These are phyloP conservation scores for Origma solitaria DNA, from an alignment of 2,113 vertebrate genomes.

Conservation along the genomic window DNA sequence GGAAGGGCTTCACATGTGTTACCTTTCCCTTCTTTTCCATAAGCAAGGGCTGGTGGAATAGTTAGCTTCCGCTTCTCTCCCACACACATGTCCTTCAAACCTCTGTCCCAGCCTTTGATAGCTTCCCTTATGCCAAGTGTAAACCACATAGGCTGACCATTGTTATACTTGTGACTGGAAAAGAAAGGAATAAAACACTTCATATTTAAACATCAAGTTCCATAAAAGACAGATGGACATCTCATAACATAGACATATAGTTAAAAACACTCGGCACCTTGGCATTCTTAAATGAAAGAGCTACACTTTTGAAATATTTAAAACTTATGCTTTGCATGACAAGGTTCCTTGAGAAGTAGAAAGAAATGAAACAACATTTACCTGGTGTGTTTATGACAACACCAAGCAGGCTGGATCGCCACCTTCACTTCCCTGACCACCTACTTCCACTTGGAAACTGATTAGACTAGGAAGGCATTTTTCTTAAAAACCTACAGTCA, in stretches of 20 bases:
- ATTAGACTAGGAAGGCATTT: neutral
- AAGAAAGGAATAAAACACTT: neutral
- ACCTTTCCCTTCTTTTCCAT: conserved; percentile 98
- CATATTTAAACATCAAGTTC: neutral
- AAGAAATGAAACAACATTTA: neutral
- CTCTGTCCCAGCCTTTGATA: conserved; percentile 92
- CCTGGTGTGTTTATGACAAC: neutral
- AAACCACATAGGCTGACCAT: conserved; percentile 92
- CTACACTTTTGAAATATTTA: neutral
- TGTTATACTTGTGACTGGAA: conserved; percentile 83
- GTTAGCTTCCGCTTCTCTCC: conserved; percentile 90
- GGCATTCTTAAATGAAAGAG: neutral
- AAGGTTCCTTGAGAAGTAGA: neutral
- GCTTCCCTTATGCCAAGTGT: conserved; percentile 89
- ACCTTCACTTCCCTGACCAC: neutral
- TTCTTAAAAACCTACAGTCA: neutral
- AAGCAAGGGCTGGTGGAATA: conserved; percentile 85
- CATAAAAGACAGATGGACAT: neutral
- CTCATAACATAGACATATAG: neutral
- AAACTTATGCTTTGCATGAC: neutral
- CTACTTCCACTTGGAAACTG: neutral
- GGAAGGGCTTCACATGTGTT: neutral
- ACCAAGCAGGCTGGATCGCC: neutral
- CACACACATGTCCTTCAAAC: conserved; percentile 88
- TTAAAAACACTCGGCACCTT: neutral